These are phyloP conservation scores for Rhegmatorhina hoffmannsi DNA, from an alignment of 2,113 vertebrate species.

Conservation along the genomic window DNA sequence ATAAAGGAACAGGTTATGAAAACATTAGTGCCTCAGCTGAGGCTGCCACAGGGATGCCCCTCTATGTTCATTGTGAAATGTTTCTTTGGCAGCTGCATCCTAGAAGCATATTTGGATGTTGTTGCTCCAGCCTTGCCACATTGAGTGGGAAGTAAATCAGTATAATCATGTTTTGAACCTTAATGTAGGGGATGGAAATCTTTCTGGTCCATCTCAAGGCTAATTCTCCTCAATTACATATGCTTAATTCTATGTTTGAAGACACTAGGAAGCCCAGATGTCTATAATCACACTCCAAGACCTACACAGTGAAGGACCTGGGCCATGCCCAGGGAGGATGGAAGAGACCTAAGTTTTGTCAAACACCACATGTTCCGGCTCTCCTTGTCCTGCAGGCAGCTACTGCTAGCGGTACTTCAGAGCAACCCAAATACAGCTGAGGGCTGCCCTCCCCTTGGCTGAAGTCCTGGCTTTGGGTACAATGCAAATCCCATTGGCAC, in stretches of 20 bases:
- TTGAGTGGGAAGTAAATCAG: not conserved
- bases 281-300: not conserved
- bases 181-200: not conserved
- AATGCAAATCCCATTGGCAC: not conserved
- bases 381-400: not conserved
- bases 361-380: not conserved
- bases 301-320: not conserved
- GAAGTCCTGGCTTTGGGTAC: not conserved
- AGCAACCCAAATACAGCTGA: not conserved
- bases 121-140: not conserved
- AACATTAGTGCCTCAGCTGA: conserved; percentile 35
- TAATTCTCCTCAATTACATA: not conserved
- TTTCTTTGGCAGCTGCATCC: conserved; percentile 32
- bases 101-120: not conserved
- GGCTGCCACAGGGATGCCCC: conserved; percentile 50
- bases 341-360: not conserved
- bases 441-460: not conserved
- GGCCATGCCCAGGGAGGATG: not conserved
- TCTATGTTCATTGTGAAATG: not conserved
- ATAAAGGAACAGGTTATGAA: conserved; percentile 47
- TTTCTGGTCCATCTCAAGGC: not conserved
- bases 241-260: not conserved
- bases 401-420: not conserved
- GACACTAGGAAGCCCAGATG: not conserved
- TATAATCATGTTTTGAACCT: not conserved